phyloP scores from a whole-genome alignment of 2,113 vertebrate species.

The Illadopsis cleaveri region DNA sequence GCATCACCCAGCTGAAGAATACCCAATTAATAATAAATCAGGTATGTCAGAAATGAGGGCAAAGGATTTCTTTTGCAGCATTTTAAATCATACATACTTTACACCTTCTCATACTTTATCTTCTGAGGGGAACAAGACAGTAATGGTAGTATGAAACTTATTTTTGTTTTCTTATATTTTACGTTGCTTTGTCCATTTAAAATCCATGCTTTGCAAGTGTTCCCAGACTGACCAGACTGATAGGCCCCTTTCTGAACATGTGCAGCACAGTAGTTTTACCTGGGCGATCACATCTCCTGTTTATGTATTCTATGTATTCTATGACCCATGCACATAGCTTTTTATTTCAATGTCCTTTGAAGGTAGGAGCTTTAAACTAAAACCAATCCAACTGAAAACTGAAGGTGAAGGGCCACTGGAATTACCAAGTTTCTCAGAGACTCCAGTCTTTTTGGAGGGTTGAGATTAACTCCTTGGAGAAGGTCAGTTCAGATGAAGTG shows the following conservation, averaged over 20 bases:
- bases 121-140: background rate
- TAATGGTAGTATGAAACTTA: background rate
- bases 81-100: background rate
- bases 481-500: background rate
- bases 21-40: background rate
- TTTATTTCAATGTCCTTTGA: background rate
- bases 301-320: background rate
- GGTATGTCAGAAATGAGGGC: background rate
- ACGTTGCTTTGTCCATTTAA: background rate
- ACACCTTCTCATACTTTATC: background rate
- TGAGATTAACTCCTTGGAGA: background rate
- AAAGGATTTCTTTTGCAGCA: background rate
- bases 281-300: background rate
- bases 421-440: background rate
- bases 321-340: background rate
- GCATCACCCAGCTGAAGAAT: background rate
- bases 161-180: background rate
- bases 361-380: background rate
- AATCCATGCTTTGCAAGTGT: background rate
- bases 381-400: background rate
- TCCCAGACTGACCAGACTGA: background rate
- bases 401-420: background rate
- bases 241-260: background rate
- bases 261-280: background rate
- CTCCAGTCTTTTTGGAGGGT: background rate